Conservation (phyloP, 2,113 vertebrate species). For the Chauna torquata region DNA sequence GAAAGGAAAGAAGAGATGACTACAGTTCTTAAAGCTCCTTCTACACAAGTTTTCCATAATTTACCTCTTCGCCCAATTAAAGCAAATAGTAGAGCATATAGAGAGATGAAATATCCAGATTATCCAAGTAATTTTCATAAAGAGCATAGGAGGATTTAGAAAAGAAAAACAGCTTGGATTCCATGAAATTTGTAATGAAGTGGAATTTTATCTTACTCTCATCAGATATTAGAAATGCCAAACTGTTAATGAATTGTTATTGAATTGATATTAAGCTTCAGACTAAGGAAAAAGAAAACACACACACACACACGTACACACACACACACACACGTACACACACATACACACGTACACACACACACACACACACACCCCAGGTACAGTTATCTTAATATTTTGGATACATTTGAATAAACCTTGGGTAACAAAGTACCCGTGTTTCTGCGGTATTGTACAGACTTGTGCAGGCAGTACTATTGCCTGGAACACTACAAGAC, state of each 20-base stretch:
- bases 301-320: background rate
- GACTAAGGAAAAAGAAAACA: background rate
- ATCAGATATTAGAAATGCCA: background rate
- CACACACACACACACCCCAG: background rate
- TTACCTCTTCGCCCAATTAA: background rate
- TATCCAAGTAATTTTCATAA: background rate
- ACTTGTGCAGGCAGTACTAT: background rate
- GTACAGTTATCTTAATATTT: background rate
- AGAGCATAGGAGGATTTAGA: background rate
- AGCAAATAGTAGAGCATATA: background rate
- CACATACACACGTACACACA: too few species aligned
- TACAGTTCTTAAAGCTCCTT: background rate
- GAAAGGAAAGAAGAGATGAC: background rate
- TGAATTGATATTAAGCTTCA: background rate
- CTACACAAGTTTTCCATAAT: background rate
- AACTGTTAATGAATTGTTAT: background rate
- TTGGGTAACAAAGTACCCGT: background rate
- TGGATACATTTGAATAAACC: background rate
- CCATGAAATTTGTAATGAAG: background rate
- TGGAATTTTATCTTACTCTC: background rate
- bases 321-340: background rate
- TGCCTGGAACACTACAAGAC: background rate
- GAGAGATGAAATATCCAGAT: background rate
- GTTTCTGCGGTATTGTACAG: background rate
- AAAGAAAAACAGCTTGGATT: background rate